Conservation (phyloP, 2,888 invertebrate species). For the Caenorhabditis sp. region DNA sequence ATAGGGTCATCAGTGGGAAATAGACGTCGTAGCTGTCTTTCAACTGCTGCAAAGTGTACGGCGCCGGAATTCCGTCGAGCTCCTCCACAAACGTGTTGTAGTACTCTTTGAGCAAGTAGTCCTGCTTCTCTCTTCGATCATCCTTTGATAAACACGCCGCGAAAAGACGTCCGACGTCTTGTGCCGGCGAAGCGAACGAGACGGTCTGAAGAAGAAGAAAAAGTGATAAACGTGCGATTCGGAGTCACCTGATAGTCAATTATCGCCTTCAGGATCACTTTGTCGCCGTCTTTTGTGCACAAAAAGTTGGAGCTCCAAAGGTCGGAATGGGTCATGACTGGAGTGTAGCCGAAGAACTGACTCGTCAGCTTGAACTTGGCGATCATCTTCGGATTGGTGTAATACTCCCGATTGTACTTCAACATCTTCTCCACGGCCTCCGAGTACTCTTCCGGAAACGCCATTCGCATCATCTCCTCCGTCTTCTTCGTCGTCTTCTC, state of each 20-base stretch:
- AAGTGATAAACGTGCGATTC: background rate
- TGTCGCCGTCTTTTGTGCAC: constrained; percentile 23
- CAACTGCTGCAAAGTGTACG: constrained; percentile 41
- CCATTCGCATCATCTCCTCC: constrained; percentile 16
- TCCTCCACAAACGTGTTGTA: constrained; percentile 37
- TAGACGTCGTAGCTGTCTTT: constrained; percentile 41
- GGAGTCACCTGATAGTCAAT: constrained; percentile 47
- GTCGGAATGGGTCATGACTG: constrained; percentile 49
- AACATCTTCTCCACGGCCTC: constrained; percentile 35
- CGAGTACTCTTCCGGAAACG: constrained; percentile 20
- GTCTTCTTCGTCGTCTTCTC: constrained; percentile 1
- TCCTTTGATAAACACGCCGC: constrained; percentile 17
- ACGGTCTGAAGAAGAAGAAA: constrained; percentile 31
- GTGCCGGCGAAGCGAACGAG: constrained; percentile 23
- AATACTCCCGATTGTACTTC: constrained; percentile 22
- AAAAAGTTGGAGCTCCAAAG: constrained; percentile 46
- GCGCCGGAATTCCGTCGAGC: constrained; percentile 30
- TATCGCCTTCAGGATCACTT: constrained; percentile 30
- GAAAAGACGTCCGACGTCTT: constrained; percentile 37
- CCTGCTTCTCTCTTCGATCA: constrained; percentile 36
- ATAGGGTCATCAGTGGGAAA: constrained; percentile 24
- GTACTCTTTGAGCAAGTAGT: constrained; percentile 35
- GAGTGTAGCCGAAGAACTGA: constrained; percentile 24
- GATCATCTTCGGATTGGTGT: constrained; percentile 12
- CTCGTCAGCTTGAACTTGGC: constrained; percentile 7